Evolutionary conservation across 2,888 invertebrate genomes (phyloP).

Genomic region (Trichogramma evanescens): DNA sequence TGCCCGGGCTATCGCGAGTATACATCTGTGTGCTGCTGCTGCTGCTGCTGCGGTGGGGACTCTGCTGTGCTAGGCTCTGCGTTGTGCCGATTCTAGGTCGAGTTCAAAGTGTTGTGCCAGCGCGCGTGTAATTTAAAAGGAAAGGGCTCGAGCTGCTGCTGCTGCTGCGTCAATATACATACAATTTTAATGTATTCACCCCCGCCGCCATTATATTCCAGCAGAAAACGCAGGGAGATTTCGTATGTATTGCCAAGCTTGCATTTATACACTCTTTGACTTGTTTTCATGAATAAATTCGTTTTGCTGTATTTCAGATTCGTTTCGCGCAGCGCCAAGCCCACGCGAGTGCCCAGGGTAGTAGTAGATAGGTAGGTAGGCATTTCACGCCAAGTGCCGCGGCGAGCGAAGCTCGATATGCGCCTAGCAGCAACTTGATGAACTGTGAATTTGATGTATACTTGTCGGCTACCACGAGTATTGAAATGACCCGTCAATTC

Average conservation of each 20-base stretch:
- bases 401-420: too few relatives aligned
- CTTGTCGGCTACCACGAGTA: too few relatives aligned
- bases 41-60: constrained; percentile 25
- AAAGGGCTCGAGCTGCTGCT: constrained; percentile 26
- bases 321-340: constrained; percentile 31
- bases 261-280: constrained; percentile 42
- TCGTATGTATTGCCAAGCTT: constrained; percentile 50
- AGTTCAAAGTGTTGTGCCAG: constrained; percentile 32
- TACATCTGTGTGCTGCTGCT: constrained; percentile 6
- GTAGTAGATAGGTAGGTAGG: too few relatives aligned
- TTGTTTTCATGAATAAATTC: constrained; percentile 47
- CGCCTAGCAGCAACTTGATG: too few relatives aligned
- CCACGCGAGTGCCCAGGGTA: too few relatives aligned
- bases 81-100: constrained; percentile 43
- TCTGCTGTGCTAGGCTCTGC: constrained; percentile 40
- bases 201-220: constrained; percentile 31
- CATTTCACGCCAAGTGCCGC: too few relatives aligned
- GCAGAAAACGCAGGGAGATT: constrained; percentile 39
- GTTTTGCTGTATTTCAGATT: constrained; percentile 36
- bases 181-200: constrained; percentile 44
- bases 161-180: too few relatives aligned
- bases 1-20: too few relatives aligned
- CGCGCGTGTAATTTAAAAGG: constrained; percentile 40
- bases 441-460: too few relatives aligned
- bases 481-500: too few relatives aligned